These are phyloP conservation scores for Tylochromis polylepis DNA, from an alignment of 2,113 vertebrate genomes.

Conservation along the genomic window DNA sequence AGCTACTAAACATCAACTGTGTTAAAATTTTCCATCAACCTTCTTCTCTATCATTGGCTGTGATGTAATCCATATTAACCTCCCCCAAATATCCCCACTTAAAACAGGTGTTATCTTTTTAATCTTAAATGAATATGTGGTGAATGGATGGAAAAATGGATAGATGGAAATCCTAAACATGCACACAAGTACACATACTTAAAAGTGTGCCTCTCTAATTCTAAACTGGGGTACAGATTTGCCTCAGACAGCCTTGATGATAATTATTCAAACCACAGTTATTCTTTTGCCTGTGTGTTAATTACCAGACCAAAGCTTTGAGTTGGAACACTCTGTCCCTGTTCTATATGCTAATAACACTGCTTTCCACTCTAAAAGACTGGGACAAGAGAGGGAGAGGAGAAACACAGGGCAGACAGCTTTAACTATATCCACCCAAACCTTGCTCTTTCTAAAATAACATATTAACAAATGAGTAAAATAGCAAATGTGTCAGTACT, in stretches of 20 bases:
- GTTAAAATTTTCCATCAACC: background rate
- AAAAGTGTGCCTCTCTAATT: slow-evolving; percentile 11
- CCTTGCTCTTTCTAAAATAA: slow-evolving; percentile 24
- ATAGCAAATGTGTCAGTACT: slow-evolving; percentile 35
- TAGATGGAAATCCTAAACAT: background rate
- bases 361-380: slow-evolving; percentile 43
- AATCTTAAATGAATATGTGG: background rate
- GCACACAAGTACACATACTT: background rate
- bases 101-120: background rate
- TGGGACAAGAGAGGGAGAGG: slow-evolving; percentile 19
- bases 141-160: background rate
- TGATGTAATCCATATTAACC: background rate
- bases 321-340: slow-evolving; percentile 54
- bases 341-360: slow-evolving; percentile 70
- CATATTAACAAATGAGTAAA: slow-evolving; percentile 33
- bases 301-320: slow-evolving; percentile 68
- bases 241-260: slow-evolving; percentile 36
- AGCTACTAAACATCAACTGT: background rate
- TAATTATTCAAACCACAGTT: slow-evolving; percentile 68
- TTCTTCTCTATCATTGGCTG: background rate
- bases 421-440: slow-evolving; percentile 25
- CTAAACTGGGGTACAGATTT: slow-evolving; percentile 43
- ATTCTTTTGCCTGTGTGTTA: slow-evolving; percentile 63
- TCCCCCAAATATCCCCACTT: background rate
- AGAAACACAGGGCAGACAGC: slow-evolving; percentile 25